Evolutionary conservation across 2,888 invertebrate genomes (phyloP).

Genomic region (Cheiracanthium punctorium): DNA sequence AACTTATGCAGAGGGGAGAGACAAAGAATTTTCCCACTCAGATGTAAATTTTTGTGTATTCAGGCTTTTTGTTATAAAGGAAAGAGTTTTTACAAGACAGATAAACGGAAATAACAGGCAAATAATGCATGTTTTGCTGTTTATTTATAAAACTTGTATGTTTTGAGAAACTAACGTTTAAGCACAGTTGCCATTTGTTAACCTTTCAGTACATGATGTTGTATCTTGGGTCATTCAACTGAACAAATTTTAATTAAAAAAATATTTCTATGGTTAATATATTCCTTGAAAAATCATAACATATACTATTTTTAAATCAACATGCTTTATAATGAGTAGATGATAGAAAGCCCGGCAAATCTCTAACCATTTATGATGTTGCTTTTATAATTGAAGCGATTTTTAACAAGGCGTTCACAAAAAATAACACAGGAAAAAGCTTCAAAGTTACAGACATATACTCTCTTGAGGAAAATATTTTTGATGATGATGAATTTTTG

Average conservation of each 20-base stretch:
- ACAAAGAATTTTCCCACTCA: too few relatives aligned
- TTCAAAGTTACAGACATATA: neutral
- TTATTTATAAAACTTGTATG: too few relatives aligned
- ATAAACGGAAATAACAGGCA: neutral
- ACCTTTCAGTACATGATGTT: too few relatives aligned
- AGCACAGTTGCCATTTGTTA: too few relatives aligned
- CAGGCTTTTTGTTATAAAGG: too few relatives aligned
- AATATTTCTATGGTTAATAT: too few relatives aligned
- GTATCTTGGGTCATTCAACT: too few relatives aligned
- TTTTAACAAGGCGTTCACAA: neutral
- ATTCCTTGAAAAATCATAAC: too few relatives aligned
- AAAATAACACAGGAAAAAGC: neutral
- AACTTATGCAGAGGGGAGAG: too few relatives aligned
- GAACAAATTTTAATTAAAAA: too few relatives aligned
- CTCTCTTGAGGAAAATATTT: neutral
- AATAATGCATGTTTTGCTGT: neutral
- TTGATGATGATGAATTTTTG: neutral
- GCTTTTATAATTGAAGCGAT: neutral
- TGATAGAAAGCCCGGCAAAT: neutral
- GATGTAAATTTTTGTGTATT: too few relatives aligned
- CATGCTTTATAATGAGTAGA: neutral
- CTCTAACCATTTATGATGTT: neutral
- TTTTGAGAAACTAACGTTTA: too few relatives aligned
- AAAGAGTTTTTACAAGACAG: neutral
- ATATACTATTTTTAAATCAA: neutral